Evolutionary conservation across 2,888 invertebrate species (phyloP), one percentile per base, ranked within the genome.

Genomic region (Stegana nigrithorax): DNA sequence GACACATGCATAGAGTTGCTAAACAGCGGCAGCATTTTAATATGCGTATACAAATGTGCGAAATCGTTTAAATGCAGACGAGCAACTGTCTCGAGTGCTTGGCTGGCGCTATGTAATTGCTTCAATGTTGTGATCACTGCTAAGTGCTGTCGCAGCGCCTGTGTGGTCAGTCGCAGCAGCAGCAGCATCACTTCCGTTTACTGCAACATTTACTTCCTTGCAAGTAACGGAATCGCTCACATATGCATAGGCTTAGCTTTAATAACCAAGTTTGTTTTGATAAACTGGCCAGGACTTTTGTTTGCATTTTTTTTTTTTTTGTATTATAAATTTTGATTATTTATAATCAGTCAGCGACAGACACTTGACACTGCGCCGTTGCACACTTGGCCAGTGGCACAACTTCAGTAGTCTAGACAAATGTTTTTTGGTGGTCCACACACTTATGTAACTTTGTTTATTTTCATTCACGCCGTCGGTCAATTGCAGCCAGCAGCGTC

Each of bases 401-500:
- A 17, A 4, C 68, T 64, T 59, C 42, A 47, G 36, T 3, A 47
- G 71, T 73, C 72, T 73, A 73, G 73, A 71, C 73, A 59, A 60
- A 45, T 44, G 26, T 60, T 62, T 64, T 50, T 39, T 45, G 63
- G 64, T 65, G 66, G 71, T 67, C 64, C 64, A 55, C 29, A 44
- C 44, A 59, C 59, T 59, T 59, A 32, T 59, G 32, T 32, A 45
- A 59, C 39, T 66, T 67, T 51, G 69, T 67, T 69, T 74, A 68
- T 74, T 78, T 69, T 67, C 70, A 72, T 72, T 75, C 71, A 67
- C 71, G 61, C 72, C 68, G 67, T 74, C 71, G 75, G 75, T 67
- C 69, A 51, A 62, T 62, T 51, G 65, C 42, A 59, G 27, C 36
- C 58, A 62, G 61, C 60, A 64, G 67, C 60, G 64, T 73, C 12